Evolutionary conservation across 2,888 invertebrate species (phyloP), one percentile per base, ranked within the genome.

Genomic region (Orthosia incerta): DNA sequence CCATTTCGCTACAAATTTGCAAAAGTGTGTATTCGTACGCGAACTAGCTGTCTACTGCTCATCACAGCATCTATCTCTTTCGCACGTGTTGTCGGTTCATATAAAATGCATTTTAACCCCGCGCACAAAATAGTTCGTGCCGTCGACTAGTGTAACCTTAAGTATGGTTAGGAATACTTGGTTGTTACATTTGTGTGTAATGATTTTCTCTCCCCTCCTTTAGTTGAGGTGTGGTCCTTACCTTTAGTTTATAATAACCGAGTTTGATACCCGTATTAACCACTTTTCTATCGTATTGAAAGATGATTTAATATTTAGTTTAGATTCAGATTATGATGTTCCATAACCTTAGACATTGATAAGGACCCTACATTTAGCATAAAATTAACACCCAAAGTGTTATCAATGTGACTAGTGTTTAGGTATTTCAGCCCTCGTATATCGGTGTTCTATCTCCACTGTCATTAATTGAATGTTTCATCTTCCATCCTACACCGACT

Each of bases 401-500:
- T 78, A 78, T 79, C 80, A 74, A 77, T 78, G 79, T 87, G 69
- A 80, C 53, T 74, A 85, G 82, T 82, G 60, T 79, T 74, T 62
- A 86, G 85, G 79, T 82, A 84, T 69, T 83, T 83, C 83, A 85
- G 83, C 82, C 90, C 89, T 89, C 87, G 86, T 90, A 83, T 90
- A 86, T 91, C 85, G 89, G 87, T 92, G 91, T 93, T 89, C 89
- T 91, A 86, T 92, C 89, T 93, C 94, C 95, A 95, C 89, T 91
- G 89, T 93, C 95, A 96, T 96, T 96, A 96, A 96, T 95, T 93
- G 86, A 93, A 94, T 95, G 94, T 96, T 96, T 96, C 96, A 95
- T 95, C 94, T 96, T 95, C 94, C 96, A 95, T 96, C 93, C 94
- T 89, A 91, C 95, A 93, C 94, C 95, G 91, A 96, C 94, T 92